Evolutionary conservation across 2,797 vertebrate genomes (phyloP).

Genomic region (Cryptoprocta ferox): DNA sequence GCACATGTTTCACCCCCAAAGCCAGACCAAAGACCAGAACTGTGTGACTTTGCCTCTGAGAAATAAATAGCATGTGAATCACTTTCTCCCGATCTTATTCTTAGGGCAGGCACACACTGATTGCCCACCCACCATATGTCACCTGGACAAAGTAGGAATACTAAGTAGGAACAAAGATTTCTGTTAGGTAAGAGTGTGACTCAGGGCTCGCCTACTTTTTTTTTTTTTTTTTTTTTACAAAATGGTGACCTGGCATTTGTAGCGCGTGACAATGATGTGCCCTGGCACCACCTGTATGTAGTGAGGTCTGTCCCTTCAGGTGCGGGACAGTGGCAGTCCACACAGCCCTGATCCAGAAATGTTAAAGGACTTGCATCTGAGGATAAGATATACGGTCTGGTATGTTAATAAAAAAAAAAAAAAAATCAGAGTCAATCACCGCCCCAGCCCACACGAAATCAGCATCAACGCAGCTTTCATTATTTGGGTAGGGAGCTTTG

Average conservation of each 20-base stretch:
- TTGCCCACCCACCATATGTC: neutral
- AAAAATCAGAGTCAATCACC: neutral
- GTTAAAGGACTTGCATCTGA: neutral
- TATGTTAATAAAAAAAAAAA: neutral
- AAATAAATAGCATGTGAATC: slow-evolving; percentile 13
- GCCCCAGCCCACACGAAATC: neutral
- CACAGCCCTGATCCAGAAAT: neutral
- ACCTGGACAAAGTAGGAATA: slow-evolving; percentile 45
- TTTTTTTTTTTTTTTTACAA: neutral
- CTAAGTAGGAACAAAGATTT: neutral
- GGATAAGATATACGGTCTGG: neutral
- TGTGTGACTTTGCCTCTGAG: neutral
- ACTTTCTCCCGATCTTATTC: neutral
- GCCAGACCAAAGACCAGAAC: neutral
- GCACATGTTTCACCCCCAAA: neutral
- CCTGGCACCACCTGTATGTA: neutral
- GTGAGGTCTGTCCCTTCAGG: neutral
- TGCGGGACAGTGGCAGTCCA: neutral
- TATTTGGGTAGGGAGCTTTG: neutral
- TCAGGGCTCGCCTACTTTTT: neutral
- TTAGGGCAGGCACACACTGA: neutral
- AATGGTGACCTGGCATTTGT: neutral
- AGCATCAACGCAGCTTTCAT: neutral
- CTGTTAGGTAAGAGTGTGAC: slow-evolving; percentile 46
- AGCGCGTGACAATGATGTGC: neutral